These are phyloP conservation scores for Parapristionchus giblindavisi DNA, from an alignment of 2,888 invertebrate genomes.

Conservation along the genomic window DNA sequence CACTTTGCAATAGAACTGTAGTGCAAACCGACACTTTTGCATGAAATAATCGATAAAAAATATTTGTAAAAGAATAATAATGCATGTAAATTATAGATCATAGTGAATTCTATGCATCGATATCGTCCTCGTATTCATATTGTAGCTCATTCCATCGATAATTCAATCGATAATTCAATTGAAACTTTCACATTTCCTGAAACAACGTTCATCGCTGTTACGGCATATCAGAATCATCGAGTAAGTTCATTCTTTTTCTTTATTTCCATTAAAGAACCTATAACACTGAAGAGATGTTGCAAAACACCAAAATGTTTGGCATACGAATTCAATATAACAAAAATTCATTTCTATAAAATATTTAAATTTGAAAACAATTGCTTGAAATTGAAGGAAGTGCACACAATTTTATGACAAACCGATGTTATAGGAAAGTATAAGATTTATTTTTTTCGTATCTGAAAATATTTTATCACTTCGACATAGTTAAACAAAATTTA, in stretches of 20 bases:
- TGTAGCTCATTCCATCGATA: constrained; percentile 73
- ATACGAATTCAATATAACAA: no score
- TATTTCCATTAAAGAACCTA: neutral
- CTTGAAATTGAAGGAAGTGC: no score
- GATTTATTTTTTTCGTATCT: neutral
- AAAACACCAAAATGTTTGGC: no score
- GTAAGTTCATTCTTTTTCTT: constrained; percentile 71
- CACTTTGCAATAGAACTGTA: no score
- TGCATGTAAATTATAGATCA: constrained; percentile 86
- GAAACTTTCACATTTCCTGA: constrained; percentile 90
- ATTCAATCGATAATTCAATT: constrained; percentile 24
- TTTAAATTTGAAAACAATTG: no score
- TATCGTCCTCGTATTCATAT: constrained; percentile 97
- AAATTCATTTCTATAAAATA: no score
- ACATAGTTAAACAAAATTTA: no score
- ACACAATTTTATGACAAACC: neutral
- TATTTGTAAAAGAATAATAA: no score
- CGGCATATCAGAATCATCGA: constrained; percentile 98
- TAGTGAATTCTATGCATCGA: constrained; percentile 98
- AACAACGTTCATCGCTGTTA: constrained; percentile 97
- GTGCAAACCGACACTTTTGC: no score
- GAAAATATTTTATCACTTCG: no score
- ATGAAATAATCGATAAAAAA: no score
- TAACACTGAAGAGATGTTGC: no score
- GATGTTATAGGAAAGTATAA: neutral